These are phyloP conservation scores for Sinonovacula constricta DNA, from an alignment of 1,140 invertebrate species.

Conservation along the genomic window DNA sequence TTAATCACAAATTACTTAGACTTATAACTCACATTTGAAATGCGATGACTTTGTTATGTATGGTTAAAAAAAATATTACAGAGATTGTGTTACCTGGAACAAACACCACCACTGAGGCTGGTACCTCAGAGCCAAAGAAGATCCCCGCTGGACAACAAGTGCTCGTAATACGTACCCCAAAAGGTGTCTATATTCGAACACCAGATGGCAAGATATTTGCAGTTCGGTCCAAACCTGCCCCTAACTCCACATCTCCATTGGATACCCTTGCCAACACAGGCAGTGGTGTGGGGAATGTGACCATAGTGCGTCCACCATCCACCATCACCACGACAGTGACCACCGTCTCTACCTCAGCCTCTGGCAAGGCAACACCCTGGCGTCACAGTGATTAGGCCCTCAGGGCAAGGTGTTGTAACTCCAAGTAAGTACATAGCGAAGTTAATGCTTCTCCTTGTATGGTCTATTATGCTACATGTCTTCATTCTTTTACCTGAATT, in stretches of 20 bases:
- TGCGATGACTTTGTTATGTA: too few species aligned
- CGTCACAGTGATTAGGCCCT: slow-evolving; percentile 35
- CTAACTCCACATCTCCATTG: slow-evolving; percentile 32
- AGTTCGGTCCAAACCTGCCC: slow-evolving; percentile 80
- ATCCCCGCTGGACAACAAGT: slow-evolving; percentile 95
- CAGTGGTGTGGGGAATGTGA: slow-evolving; percentile 24
- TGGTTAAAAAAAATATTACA: too few species aligned
- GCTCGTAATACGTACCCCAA: slow-evolving; percentile 94
- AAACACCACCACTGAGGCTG: slow-evolving; percentile 82
- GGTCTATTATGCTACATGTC: too few species aligned
- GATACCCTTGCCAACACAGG: slow-evolving; percentile 36
- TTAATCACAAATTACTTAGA: too few species aligned
- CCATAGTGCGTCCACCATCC: slow-evolving; percentile 37
- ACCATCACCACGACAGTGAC: slow-evolving; percentile 56
- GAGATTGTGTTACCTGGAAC: slow-evolving; percentile 96
- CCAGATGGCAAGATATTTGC: slow-evolving; percentile 98
- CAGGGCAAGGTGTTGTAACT: background rate
- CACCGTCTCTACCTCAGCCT: slow-evolving; percentile 26
- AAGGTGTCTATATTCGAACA: slow-evolving; percentile 96
- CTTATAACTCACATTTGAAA: too few species aligned
- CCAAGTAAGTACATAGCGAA: slow-evolving; percentile 44
- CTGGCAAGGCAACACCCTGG: slow-evolving; percentile 15
- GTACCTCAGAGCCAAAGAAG: slow-evolving; percentile 83
- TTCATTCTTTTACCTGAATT: too few species aligned
- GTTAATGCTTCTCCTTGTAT: too few species aligned